Evolutionary conservation across 2,888 invertebrate genomes (phyloP).

Genomic region (Byasa hedistus): DNA sequence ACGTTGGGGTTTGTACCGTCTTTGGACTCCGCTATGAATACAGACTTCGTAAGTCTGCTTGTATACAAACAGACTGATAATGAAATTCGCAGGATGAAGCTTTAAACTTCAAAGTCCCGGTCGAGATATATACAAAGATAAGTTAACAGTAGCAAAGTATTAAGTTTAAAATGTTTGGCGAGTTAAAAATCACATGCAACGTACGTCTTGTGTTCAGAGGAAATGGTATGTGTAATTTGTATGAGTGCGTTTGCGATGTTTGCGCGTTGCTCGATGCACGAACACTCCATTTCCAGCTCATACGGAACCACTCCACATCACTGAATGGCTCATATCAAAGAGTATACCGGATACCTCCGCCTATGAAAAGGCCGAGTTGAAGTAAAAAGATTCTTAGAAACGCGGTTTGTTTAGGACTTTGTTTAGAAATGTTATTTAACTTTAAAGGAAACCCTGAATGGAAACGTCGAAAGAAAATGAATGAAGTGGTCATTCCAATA

Average conservation of each 20-base stretch:
- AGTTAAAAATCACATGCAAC: neutral
- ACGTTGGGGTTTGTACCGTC: too few species aligned
- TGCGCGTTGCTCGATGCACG: conserved; percentile 54
- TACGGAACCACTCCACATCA: conserved; percentile 56
- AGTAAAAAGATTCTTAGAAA: conserved; percentile 15
- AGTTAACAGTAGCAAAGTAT: too few species aligned
- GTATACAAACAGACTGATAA: too few species aligned
- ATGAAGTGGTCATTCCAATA: neutral
- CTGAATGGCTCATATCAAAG: conserved; percentile 57
- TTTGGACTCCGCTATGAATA: too few species aligned
- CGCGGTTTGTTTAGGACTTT: conserved; percentile 23
- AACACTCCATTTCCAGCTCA: conserved; percentile 69
- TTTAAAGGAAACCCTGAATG: neutral
- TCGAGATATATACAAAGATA: too few species aligned
- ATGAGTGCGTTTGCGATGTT: conserved; percentile 72
- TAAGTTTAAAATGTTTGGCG: too few species aligned
- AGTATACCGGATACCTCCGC: conserved; percentile 49
- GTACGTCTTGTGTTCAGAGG: conserved; percentile 1
- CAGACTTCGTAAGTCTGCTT: too few species aligned
- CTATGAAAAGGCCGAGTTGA: conserved; percentile 50
- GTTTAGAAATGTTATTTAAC: conserved; percentile 12
- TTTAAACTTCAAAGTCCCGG: too few species aligned
- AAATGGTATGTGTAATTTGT: conserved; percentile 45
- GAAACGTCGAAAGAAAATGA: neutral
- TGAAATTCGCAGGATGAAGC: too few species aligned